phyloP scores from a whole-genome alignment of 2,113 vertebrate genomes.

The Hippocampus comes region DNA sequence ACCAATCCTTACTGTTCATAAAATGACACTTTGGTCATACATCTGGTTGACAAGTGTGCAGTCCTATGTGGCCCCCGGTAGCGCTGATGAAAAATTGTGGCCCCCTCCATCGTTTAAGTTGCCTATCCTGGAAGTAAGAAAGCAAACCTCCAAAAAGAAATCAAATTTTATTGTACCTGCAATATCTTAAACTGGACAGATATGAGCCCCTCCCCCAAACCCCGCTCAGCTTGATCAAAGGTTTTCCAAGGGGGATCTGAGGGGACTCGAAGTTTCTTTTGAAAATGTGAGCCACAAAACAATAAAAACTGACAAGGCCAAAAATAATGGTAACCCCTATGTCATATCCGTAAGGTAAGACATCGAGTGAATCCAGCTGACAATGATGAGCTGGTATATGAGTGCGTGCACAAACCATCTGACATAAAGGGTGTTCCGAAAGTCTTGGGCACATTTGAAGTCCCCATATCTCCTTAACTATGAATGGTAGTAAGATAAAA shows the following conservation, averaged over 20 bases:
- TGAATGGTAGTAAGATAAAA: no score
- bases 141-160: background rate
- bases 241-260: constrained; percentile 74
- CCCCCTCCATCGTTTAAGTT: no score
- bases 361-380: background rate
- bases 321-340: constrained; percentile 78
- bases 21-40: no score
- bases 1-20: no score
- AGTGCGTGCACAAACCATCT: constrained; percentile 80
- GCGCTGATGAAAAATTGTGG: no score
- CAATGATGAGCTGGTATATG: constrained; percentile 76
- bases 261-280: constrained; percentile 75
- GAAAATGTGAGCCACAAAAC: constrained; percentile 79
- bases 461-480: no score
- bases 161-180: constrained; percentile 73
- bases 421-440: background rate
- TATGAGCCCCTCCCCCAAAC: constrained; percentile 54
- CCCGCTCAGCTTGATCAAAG: constrained; percentile 70
- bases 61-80: no score
- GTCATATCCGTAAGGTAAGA: constrained; percentile 78
- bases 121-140: no score
- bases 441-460: no score
- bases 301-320: constrained; percentile 85
- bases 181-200: constrained; percentile 79
- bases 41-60: no score